phyloP scores from a whole-genome alignment of 2,113 vertebrate species.

The Chrysemys picta region DNA sequence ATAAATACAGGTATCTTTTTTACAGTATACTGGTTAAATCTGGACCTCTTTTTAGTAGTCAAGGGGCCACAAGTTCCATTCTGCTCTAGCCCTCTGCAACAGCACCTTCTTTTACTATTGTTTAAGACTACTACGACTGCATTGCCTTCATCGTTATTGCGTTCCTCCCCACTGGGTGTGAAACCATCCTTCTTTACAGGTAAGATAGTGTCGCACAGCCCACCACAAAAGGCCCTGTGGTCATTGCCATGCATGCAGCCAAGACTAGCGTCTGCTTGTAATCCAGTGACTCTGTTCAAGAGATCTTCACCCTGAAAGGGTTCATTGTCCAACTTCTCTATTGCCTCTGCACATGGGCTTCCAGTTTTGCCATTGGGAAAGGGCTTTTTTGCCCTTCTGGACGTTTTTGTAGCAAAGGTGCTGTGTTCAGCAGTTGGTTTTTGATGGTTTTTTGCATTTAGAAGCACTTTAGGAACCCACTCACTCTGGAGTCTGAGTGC shows the following conservation, averaged over 20 bases:
- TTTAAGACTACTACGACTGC: slow-evolving; percentile 69
- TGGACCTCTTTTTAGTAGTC: slow-evolving; percentile 70
- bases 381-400: slow-evolving; percentile 30
- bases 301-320: slow-evolving; percentile 46
- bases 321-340: slow-evolving; percentile 51
- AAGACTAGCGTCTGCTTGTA: slow-evolving; percentile 50
- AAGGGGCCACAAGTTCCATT: slow-evolving; percentile 73
- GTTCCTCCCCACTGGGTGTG: neutral
- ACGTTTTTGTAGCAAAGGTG: slow-evolving; percentile 48
- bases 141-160: slow-evolving; percentile 58
- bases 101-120: slow-evolving; percentile 75
- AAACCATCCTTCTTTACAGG: slow-evolving; percentile 63
- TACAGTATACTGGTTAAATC: slow-evolving; percentile 77
- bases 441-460: slow-evolving; percentile 50
- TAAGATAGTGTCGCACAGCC: slow-evolving; percentile 53
- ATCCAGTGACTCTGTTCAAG: slow-evolving; percentile 51
- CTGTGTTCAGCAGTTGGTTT: slow-evolving; percentile 14
- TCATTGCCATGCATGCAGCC: slow-evolving; percentile 39
- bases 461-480: slow-evolving; percentile 52
- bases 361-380: neutral
- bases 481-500: slow-evolving; percentile 52
- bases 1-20: slow-evolving; percentile 82
- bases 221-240: slow-evolving; percentile 29
- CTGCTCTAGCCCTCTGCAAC: slow-evolving; percentile 63
- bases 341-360: slow-evolving; percentile 16